Conservation (phyloP, 2,888 invertebrate species). For the Drosophila macrospina region DNA sequence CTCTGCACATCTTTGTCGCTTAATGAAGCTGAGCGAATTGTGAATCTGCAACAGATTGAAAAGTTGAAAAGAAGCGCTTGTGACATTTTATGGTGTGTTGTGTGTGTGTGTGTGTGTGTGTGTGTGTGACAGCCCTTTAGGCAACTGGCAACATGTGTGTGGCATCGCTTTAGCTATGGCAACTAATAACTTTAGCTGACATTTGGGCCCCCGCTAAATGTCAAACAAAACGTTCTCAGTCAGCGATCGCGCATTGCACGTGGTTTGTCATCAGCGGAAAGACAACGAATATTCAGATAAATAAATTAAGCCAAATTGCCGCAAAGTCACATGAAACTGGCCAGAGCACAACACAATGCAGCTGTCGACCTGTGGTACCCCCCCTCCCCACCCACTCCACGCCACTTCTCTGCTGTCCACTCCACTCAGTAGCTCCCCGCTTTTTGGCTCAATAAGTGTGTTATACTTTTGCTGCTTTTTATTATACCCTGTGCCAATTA, state of each 20-base stretch:
- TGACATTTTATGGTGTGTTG: slow-evolving; percentile 51
- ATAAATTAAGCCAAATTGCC: slow-evolving; percentile 53
- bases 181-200: slow-evolving; percentile 42
- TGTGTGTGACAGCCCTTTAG: slow-evolving; percentile 12
- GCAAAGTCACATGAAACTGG: slow-evolving; percentile 22
- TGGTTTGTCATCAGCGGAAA: slow-evolving; percentile 15
- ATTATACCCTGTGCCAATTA: no score
- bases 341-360: slow-evolving; percentile 46
- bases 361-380: slow-evolving; percentile 47
- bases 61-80: slow-evolving; percentile 7
- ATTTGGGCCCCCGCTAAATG: slow-evolving; percentile 47
- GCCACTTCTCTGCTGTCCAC: accelerated
- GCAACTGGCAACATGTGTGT: slow-evolving; percentile 30
- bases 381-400: background rate
- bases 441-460: background rate
- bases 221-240: slow-evolving; percentile 21
- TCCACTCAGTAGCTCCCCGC: background rate
- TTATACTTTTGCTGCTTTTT: slow-evolving; percentile 31
- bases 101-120: slow-evolving; percentile 11
- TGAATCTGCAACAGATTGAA: slow-evolving; percentile 9
- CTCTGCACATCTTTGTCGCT: slow-evolving; percentile 10
- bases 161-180: slow-evolving; percentile 3
- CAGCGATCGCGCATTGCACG: slow-evolving; percentile 30
- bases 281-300: slow-evolving; percentile 32
- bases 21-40: slow-evolving; percentile 51